Evolutionary conservation across 2,797 vertebrate species (phyloP).

Genomic region (Phrynocephalus forsythii): DNA sequence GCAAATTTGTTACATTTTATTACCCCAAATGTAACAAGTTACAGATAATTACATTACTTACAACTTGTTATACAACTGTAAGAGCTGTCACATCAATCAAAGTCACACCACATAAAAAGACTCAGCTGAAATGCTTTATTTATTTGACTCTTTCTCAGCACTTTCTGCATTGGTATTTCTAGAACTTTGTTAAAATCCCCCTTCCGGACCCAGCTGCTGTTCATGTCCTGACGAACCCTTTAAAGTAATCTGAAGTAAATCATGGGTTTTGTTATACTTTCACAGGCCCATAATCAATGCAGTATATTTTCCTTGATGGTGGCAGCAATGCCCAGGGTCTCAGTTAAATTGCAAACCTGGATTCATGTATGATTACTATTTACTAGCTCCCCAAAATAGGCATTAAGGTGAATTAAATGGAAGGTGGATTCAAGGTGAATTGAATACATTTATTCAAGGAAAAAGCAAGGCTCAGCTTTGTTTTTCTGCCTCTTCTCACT

Average conservation of each 20-base stretch:
- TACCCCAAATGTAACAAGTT: too few relatives aligned
- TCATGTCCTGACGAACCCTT: not conserved
- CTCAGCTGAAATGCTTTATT: not conserved
- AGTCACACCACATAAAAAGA: not conserved
- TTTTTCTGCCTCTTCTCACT: not conserved
- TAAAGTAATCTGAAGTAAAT: slow-evolving; percentile 27
- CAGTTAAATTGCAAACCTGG: slow-evolving; percentile 2
- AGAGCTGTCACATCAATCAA: not conserved
- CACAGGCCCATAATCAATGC: slow-evolving; percentile 6
- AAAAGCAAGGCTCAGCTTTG: not conserved
- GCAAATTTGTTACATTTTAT: too few relatives aligned
- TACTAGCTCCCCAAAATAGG: not conserved
- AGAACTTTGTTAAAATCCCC: not conserved
- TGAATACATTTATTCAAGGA: not conserved
- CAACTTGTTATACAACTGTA: too few relatives aligned
- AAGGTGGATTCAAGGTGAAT: slow-evolving; percentile 14
- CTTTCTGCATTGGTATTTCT: not conserved
- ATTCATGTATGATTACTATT: not conserved
- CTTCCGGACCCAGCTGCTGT: not conserved
- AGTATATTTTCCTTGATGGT: not conserved
- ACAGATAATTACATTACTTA: too few relatives aligned
- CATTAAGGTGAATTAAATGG: slow-evolving; percentile 8
- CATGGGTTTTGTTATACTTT: slow-evolving; percentile 13
- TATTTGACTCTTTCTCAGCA: not conserved
- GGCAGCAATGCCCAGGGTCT: not conserved